Percentiles rank a stretch among this genome's conserved stretches.
phyloP scores from a whole-genome alignment of 2,797 vertebrate genomes.

The Glyptemys insculpta region DNA sequence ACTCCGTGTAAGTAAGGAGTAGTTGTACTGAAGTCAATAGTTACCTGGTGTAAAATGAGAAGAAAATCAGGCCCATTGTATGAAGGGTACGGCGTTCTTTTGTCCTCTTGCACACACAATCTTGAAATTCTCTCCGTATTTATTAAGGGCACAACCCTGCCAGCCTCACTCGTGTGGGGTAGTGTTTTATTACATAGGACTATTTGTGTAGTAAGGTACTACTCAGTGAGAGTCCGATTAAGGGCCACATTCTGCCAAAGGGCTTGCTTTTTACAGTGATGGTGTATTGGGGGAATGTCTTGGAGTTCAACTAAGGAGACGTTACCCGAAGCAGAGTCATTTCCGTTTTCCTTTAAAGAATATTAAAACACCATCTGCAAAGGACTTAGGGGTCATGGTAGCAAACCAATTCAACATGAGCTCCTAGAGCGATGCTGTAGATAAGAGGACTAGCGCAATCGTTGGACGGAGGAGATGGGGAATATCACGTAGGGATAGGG shows the following conservation, averaged over 20 bases:
- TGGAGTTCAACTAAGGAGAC: neutral
- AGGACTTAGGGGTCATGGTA: neutral
- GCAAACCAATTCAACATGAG: neutral
- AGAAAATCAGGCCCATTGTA: accelerated
- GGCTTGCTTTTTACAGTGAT: neutral
- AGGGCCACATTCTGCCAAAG: neutral
- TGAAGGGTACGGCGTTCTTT: neutral
- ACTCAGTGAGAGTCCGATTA: neutral
- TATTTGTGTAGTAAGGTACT: neutral
- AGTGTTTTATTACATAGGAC: neutral
- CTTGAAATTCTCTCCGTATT: neutral
- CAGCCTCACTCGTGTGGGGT: neutral
- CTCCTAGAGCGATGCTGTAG: accelerated
- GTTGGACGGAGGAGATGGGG: too few species aligned
- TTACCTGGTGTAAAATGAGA: neutral
- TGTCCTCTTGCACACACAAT: neutral
- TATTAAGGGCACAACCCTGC: accelerated
- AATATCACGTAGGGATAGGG: neutral
- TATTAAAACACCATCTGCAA: neutral
- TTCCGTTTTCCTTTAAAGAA: neutral
- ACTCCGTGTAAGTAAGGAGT: neutral
- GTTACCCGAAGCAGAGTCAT: neutral
- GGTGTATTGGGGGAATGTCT: neutral
- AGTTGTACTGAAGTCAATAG: neutral
- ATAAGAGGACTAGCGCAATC: accelerated